These are phyloP conservation scores for Panopea generosa DNA, from an alignment of 2,888 invertebrate genomes.

Conservation along the genomic window DNA sequence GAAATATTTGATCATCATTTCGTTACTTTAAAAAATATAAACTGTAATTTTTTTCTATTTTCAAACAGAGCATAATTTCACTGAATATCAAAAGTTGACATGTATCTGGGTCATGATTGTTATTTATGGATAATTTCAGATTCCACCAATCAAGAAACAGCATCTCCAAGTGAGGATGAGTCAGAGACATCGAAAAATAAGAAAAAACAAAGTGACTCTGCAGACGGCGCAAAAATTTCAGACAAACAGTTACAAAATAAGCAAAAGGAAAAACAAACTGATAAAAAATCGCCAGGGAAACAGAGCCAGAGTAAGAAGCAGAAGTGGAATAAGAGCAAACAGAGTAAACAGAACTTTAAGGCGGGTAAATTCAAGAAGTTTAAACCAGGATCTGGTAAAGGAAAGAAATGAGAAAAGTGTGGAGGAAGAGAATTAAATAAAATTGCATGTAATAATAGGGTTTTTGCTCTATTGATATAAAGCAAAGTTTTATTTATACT, in stretches of 20 bases:
- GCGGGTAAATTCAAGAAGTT: slow-evolving; percentile 55
- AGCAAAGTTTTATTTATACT: too few relatives aligned
- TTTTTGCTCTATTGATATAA: too few relatives aligned
- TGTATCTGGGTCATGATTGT: too few relatives aligned
- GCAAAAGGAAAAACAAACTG: neutral
- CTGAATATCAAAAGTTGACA: too few relatives aligned
- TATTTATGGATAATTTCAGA: slow-evolving; percentile 4
- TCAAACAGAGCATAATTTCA: too few relatives aligned
- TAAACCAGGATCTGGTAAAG: slow-evolving; percentile 24
- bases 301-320: slow-evolving; percentile 15
- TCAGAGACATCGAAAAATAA: neutral
- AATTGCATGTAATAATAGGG: too few relatives aligned
- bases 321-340: slow-evolving; percentile 6
- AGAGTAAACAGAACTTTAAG: slow-evolving; percentile 27
- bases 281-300: neutral
- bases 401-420: slow-evolving; percentile 14
- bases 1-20: too few relatives aligned
- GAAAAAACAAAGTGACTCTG: neutral
- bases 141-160: neutral
- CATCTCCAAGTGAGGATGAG: neutral
- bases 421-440: too few relatives aligned
- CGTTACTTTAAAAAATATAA: too few relatives aligned
- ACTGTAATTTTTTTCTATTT: too few relatives aligned
- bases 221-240: neutral
- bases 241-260: slow-evolving; percentile 5